Base-by-base conservation (phyloP, 64 coral and sea anemone species). In the Cladopsammia gracilis region DNA sequence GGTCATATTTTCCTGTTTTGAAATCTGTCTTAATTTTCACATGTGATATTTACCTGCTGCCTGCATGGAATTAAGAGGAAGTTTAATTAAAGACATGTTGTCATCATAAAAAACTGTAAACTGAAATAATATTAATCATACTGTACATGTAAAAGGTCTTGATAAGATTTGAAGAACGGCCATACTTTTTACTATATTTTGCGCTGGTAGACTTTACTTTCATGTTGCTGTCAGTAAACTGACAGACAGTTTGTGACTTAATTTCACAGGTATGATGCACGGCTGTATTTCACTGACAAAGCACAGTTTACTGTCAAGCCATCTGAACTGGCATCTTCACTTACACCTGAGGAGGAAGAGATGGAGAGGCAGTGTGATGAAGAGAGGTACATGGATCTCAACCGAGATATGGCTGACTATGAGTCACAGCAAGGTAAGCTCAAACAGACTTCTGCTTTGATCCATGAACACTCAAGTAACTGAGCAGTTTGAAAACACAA, bases 351-450 rank as follows among this genome's bases (percentile, higher is more conserved):
- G 18, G 94, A 95, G 42, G 62, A 87, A 42, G 89, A 79, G 64
- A 66, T 91, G 2, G 89, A 95, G 73, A 86, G 59, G 52, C 66
- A 23, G 8, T 91, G 89, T 88, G 94, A 95, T 73, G 83, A 95
- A 82, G 94, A 95, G 51, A 95, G 94, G 71, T 95, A 95, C 65
- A 67, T 86, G 50, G 94, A 90, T 48, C 89, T 95, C 20, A 18
- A 69, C 18, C 54, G 24, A 45, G 69, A 95, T 57, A 58, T 85
- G 46, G 49, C 20, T 16, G 89, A 95, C 25, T 25, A 91, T 78
- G 88, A 90, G 5, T 60, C 86, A 62, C 81, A 95, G 16, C 88
- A 91, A 75, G 94, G 94, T 91, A 25, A 79, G 62, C 6, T 34
- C 56, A 18, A 49, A 6, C n/a, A 49, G 12, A 10, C 42, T 9